Evolutionary conservation across 1,140 invertebrate species (phyloP), one percentile per base, ranked within the genome.

Genomic region (Eumaeus atala): DNA sequence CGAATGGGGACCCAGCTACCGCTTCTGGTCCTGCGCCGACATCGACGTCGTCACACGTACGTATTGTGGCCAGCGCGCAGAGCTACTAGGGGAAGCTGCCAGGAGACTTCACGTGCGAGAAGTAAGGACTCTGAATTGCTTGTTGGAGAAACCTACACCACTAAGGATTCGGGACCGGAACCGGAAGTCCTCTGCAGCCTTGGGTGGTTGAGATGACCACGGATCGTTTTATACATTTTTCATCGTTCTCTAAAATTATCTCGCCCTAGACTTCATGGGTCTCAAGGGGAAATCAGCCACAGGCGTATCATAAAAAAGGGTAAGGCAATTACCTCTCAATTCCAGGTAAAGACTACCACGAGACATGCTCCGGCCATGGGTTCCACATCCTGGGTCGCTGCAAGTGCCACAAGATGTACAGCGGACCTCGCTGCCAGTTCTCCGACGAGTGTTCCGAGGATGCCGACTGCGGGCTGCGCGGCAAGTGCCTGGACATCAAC

Each of bases 11-110:
- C 84, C 87, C 9, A 91, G 87, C 63, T 98, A 97, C 77, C 89
- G 92, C 61, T 98, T 98, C 87, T 97, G 95, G 95, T 97, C 95
- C 0, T 99, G 97, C 72, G 95, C 97, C 1, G 97, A 99, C 86
- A 93, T 99, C 44, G 95, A 98, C 71, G 95, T 98, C 62, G 90
- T 89, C 51, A 70, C 79, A 52, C 88, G 91, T 89, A 66, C 86
- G 88, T 81, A 51, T 48, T 9, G 2, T 28, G 21, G n/a, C n/a
- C n/a, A n/a, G n/a, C n/a, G n/a, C n/a, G n/a, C n/a, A n/a, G n/a
- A n/a, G n/a, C n/a, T n/a, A n/a, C n/a, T n/a, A n/a, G n/a, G n/a
- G n/a, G n/a, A n/a, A n/a, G n/a, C n/a, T n/a, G n/a, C n/a, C n/a
- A n/a, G n/a, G n/a, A n/a, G n/a, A n/a, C n/a, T n/a, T n/a, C n/a